phyloP scores from a whole-genome alignment of 2,888 invertebrate species.

The Cataglyphis cursor region DNA sequence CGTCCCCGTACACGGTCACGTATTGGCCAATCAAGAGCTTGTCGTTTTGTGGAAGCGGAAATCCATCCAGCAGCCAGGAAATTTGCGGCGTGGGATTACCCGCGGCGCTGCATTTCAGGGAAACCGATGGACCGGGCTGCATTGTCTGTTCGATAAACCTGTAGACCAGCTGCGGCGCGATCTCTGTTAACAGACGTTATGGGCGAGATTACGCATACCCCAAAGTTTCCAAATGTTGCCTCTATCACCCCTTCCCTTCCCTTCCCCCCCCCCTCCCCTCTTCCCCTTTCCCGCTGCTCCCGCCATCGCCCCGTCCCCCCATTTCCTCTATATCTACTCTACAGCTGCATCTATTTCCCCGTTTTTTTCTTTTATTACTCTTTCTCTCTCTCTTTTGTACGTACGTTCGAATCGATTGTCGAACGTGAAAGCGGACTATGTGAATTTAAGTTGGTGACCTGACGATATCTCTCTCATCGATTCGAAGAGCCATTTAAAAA shows the following conservation, averaged over 20 bases:
- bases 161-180: constrained; percentile 87
- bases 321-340: background rate
- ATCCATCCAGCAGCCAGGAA: constrained; percentile 87
- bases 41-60: constrained; percentile 87
- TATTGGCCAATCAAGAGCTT: constrained; percentile 87
- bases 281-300: background rate
- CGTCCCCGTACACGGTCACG: constrained; percentile 87
- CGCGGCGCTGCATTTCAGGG: constrained; percentile 87
- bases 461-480: constrained; percentile 37
- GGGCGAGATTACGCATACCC: constrained; percentile 62
- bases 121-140: constrained; percentile 87
- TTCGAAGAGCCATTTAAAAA: constrained; percentile 37
- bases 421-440: constrained; percentile 25
- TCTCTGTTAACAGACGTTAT: constrained; percentile 85
- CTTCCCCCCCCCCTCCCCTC: background rate
- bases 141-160: constrained; percentile 87
- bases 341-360: background rate
- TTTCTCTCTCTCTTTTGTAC: background rate
- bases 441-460: constrained; percentile 50
- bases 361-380: constrained; percentile 17
- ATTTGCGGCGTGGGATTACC: constrained; percentile 88
- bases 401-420: constrained; percentile 39
- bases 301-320: background rate
- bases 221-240: constrained; percentile 55
- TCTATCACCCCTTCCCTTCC: background rate